phyloP scores from a whole-genome alignment of 1,140 invertebrate species.

The Halesus radiatus region DNA sequence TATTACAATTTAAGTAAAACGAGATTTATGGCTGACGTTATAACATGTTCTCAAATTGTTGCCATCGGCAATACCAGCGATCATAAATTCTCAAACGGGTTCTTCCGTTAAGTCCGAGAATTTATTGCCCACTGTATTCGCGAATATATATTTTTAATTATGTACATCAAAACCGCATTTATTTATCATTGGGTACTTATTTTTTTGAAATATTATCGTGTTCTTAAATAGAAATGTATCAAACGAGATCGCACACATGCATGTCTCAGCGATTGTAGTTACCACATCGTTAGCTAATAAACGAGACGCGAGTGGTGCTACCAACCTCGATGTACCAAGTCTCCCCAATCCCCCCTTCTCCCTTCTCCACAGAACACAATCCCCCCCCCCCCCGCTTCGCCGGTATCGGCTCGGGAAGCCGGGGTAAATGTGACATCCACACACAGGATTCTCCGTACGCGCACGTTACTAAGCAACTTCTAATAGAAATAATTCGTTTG shows the following conservation, averaged over 20 bases:
- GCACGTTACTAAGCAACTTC: constrained; percentile 45
- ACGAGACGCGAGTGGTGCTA: constrained; percentile 46
- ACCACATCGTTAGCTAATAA: constrained; percentile 59
- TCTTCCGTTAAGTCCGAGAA: constrained; percentile 15
- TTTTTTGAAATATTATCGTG: not conserved
- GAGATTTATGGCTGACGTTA: constrained; percentile 28
- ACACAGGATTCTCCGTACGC: constrained; percentile 3
- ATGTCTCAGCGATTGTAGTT: constrained; percentile 54
- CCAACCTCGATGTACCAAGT: constrained; percentile 19
- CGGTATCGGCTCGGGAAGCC: constrained; percentile 18
- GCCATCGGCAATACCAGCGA: constrained; percentile 6
- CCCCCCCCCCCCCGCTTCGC: not conserved
- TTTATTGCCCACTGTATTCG: not conserved
- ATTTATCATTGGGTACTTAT: not conserved
- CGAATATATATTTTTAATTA: not conserved
- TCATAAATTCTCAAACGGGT: constrained; percentile 32
- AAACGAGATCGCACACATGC: constrained; percentile 15
- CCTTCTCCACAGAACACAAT: not conserved
- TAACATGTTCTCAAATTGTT: constrained; percentile 17
- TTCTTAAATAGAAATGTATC: not conserved
- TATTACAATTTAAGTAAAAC: constrained; percentile 15
- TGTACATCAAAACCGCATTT: not conserved
- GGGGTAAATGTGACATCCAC: constrained; percentile 24
- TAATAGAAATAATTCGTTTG: constrained; percentile 37
- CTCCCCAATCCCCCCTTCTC: constrained; percentile 11